Base-by-base conservation (phyloP, 1,140 invertebrate genomes). In the Ruditapes philippinarum region DNA sequence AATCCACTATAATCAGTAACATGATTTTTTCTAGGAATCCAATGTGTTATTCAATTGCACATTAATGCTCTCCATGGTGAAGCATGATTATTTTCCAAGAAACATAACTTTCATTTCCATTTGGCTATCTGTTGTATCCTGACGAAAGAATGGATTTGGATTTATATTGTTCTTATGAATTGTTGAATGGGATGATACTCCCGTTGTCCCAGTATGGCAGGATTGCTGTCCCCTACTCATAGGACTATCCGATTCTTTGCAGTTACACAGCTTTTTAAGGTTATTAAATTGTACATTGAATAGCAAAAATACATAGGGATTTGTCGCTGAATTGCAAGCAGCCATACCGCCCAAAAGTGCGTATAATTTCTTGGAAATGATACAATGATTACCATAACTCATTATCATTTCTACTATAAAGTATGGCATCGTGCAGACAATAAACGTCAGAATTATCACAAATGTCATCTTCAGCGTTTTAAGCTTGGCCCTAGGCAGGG, bases 401-500 rank as follows among this genome's bases (percentile, higher is more conserved):
- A 95, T 93, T 7, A 94, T 92, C 94, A 95, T 94, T 81, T 96
- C 96, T 19, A 94, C 93, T 38, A 95, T 89, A 89, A 96, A 94
- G 73, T 96, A 96, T 3, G 96, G 96, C 70, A 94, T 31, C 3
- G 92, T 92, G 85, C 95, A 95, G 0, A 95, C 60, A 28, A 96
- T 92, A 91, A 95, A 96, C 22, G 92, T 91, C 0, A 83, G 36
- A 0, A 95, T 94, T n/a, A 96, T 96, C 11, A 95, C 95, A n/a
- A 95, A 89, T 0, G 95, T 95, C 95, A 96, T 95, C 79, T 95
- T 95, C 33, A 96, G 83, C 0, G 96, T 96, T 89, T 96, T 96
- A 3, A 95, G 92, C 89, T 96, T 96, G 0, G 96, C 96, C 81
- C 92, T 94, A 28, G 94, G 95, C 11, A 96, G 89, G 1, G 95